These are phyloP conservation scores for Eidolon dupreanum DNA, from an alignment of 2,797 vertebrate species.

Conservation along the genomic window DNA sequence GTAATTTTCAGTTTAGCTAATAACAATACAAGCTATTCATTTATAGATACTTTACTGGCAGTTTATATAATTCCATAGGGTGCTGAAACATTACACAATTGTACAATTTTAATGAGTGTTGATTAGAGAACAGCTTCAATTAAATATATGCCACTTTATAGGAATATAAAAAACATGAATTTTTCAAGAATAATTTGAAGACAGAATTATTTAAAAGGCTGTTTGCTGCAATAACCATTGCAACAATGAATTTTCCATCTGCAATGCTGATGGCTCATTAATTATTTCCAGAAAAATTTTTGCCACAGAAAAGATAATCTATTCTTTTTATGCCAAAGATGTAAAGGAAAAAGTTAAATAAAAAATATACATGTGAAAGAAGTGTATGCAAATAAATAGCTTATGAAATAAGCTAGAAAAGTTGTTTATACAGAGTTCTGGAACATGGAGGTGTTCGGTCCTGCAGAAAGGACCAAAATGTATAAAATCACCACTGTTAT, in stretches of 20 bases:
- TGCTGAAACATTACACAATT: conserved; percentile 63
- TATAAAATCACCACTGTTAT: background rate
- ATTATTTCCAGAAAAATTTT: conserved; percentile 37
- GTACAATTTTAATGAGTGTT: conserved; percentile 70
- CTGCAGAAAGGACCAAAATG: background rate
- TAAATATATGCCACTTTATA: conserved; percentile 62
- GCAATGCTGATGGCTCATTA: background rate
- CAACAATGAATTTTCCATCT: conserved; percentile 34
- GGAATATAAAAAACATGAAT: conserved; percentile 51
- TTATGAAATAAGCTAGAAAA: background rate
- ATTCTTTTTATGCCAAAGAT: background rate
- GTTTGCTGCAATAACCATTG: background rate
- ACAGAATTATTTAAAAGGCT: conserved; percentile 48
- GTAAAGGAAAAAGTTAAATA: conserved; percentile 26
- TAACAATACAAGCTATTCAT: background rate
- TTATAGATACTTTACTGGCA: conserved; percentile 63
- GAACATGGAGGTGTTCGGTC: background rate
- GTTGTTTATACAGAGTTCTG: background rate
- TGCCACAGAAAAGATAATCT: background rate
- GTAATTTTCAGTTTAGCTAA: conserved; percentile 63
- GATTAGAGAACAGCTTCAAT: conserved; percentile 59
- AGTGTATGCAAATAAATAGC: background rate
- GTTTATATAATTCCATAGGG: conserved; percentile 66
- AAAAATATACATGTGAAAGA: conserved; percentile 9
- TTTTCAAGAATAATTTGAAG: conserved; percentile 61